Evolutionary conservation across 2,113 vertebrate genomes (phyloP), one percentile per base, ranked within the genome.

Genomic region (Lagopus leucura): DNA sequence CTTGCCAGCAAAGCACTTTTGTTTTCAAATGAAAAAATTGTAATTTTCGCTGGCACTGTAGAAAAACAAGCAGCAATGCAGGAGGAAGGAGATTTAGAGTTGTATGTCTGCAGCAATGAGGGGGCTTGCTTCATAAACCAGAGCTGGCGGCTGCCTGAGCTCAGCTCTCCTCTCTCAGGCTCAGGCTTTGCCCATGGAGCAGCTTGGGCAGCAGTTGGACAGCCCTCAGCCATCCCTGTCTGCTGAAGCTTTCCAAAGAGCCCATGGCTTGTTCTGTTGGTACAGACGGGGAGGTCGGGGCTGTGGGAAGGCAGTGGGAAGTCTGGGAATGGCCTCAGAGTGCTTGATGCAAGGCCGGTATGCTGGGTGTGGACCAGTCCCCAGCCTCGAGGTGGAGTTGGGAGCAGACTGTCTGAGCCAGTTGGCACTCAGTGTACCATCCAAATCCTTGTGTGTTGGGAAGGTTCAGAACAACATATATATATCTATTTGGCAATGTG

Each of bases 1-100:
- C 87, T 94, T 94, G 91, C 89, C 77, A 93, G 38, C 76, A 69
- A 86, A 93, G 86, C 86, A 78, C 43, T 94, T 95, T 93, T 88
- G 48, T 90, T 91, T 88, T 91, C 72, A 72, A 88, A 90, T 94
- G 48, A 42, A 71, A 94, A 78, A 90, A 83, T 5, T 90, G 22
- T 78, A 28, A 75, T 88, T 95, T 95, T 81, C 76, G 36, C 34
- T 69, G 30, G 42, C 61, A 38, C 32, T 36, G 22, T 13, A 38
- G 27, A 66, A 76, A 77, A 91, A 67, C 1, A 15, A 63, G 32
- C 52, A 47, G 61, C 34, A 86, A 32, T 52, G 64, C 47, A 82
- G 45, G 15, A 73, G 22, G 40, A 69, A 54, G 48, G n/a, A 66
- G 54, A 48, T 69, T 91, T 64, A 48, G 25, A 83, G 65, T 80